Conservation (phyloP, 1,140 invertebrate species). For the Heterodera schachtii region DNA sequence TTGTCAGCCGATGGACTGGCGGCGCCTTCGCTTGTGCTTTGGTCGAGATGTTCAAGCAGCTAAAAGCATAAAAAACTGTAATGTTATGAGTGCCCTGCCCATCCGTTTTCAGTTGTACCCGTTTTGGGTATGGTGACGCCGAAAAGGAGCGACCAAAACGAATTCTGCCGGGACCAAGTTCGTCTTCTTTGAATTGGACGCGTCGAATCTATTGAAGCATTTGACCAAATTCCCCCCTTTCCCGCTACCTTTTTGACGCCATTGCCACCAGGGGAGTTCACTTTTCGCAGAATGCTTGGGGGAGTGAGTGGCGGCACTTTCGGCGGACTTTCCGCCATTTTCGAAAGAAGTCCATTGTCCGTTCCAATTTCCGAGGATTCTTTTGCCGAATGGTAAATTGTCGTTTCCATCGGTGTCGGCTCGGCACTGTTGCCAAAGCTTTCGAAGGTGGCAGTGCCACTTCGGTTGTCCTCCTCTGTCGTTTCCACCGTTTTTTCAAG, state of each 20-base stretch:
- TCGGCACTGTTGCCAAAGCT: background rate
- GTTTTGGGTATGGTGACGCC: slow-evolving; percentile 3
- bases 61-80: background rate
- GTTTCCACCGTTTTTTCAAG: background rate
- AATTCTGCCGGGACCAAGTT: background rate
- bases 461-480: background rate
- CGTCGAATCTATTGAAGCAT: background rate
- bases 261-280: background rate
- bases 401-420: background rate
- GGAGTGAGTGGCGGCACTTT: background rate
- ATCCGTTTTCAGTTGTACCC: background rate
- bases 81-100: too few relatives aligned
- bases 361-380: background rate
- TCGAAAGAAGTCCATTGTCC: background rate
- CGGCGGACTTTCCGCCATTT: background rate
- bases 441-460: background rate
- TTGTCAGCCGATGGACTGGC: background rate
- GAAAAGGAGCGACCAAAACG: background rate
- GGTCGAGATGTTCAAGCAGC: background rate
- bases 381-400: background rate
- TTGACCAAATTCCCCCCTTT: background rate
- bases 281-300: background rate
- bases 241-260: background rate
- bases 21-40: background rate
- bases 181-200: slow-evolving; percentile 5